A percentile compares a stretch with the other conserved stretches of the same genome.
These are phyloP conservation scores for Formica selysi DNA, from an alignment of 1,140 invertebrate species.

Conservation along the genomic window DNA sequence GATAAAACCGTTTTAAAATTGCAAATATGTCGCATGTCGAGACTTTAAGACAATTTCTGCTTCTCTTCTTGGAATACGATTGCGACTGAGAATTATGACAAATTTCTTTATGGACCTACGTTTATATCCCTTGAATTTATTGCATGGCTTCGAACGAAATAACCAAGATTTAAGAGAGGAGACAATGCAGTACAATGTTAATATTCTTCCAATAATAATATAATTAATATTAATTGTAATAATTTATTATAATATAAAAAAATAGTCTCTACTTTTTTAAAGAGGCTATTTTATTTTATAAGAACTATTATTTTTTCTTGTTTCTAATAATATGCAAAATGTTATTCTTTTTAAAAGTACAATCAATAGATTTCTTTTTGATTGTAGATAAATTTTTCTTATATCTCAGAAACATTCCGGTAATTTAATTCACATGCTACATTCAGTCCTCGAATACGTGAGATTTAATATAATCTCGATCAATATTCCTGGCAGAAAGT, in stretches of 20 bases:
- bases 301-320: neutral
- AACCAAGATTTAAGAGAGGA: neutral
- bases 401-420: neutral
- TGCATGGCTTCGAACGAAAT: neutral
- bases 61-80: slow-evolving; percentile 15
- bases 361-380: neutral
- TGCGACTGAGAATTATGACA: slow-evolving; percentile 1
- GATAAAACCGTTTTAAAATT: slow-evolving; percentile 61
- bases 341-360: neutral
- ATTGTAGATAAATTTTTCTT: slow-evolving; percentile 7
- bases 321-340: neutral
- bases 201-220: neutral
- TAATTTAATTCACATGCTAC: slow-evolving; percentile 36
- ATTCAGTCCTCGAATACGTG: slow-evolving; percentile 34
- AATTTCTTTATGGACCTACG: neutral
- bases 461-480: slow-evolving; percentile 58
- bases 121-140: slow-evolving; percentile 18
- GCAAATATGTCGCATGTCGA: slow-evolving; percentile 54
- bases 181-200: neutral
- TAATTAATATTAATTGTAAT: slow-evolving; percentile 5
- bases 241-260: neutral
- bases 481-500: slow-evolving; percentile 52
- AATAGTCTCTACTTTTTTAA: neutral
- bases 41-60: slow-evolving; percentile 41
- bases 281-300: neutral